Conservation (phyloP, 2,797 vertebrate species). For the Chelonia mydas region DNA sequence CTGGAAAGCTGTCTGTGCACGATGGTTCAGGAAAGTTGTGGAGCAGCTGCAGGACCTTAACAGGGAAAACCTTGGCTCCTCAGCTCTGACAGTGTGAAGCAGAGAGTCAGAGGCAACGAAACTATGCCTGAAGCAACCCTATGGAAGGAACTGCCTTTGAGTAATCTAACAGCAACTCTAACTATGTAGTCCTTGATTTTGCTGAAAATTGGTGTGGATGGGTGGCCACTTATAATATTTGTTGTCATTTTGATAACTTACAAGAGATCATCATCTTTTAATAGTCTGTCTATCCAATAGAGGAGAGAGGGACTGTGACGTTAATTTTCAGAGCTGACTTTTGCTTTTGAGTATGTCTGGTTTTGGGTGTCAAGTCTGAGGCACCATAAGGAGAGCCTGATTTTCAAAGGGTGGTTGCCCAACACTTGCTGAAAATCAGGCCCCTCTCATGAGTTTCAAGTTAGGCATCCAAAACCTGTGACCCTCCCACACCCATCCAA, state of each 20-base stretch:
- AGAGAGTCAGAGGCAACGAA: not conserved
- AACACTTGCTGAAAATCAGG: not conserved
- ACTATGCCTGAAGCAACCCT: not conserved
- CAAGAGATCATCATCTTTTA: not conserved
- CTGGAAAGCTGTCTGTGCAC: not conserved
- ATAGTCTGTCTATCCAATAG: not conserved
- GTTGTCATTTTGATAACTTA: not conserved
- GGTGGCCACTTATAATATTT: not conserved
- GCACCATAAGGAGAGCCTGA: not conserved
- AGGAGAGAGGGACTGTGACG: not conserved
- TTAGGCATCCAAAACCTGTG: not conserved
- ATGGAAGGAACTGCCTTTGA: not conserved
- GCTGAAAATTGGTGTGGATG: not conserved
- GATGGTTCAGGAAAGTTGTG: not conserved
- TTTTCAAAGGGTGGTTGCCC: too few relatives aligned
- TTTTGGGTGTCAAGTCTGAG: not conserved
- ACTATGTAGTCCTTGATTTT: not conserved
- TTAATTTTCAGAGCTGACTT: not conserved
- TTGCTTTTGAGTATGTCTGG: not conserved
- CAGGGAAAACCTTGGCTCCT: not conserved
- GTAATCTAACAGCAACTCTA: not conserved
- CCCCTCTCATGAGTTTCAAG: not conserved
- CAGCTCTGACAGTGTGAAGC: not conserved
- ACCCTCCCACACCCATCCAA: not conserved
- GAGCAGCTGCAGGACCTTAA: not conserved